phyloP scores from a whole-genome alignment of 2,113 vertebrate species.

The Corythoichthys haematopterus region DNA sequence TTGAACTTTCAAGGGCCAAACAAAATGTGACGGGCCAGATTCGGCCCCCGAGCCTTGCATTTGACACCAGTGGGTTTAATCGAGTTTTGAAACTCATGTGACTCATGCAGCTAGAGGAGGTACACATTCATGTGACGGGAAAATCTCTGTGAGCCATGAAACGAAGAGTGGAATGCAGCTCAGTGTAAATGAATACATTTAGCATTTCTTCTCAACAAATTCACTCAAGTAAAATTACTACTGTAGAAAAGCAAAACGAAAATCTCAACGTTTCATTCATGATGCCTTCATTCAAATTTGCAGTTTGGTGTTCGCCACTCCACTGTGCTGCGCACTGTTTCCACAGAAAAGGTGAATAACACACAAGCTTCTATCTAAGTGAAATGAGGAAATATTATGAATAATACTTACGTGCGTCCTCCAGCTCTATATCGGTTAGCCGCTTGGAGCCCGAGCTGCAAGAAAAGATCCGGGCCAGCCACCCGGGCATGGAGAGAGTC shows the following conservation, averaged over 20 bases:
- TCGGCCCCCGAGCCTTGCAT: too few species aligned
- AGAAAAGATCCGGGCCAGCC: conserved; percentile 81
- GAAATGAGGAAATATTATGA: background rate
- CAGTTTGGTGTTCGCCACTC: conserved; percentile 95
- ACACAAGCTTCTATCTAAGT: background rate
- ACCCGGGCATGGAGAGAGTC: conserved; percentile 78
- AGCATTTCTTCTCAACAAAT: too few species aligned
- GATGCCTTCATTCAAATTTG: conserved; percentile 29
- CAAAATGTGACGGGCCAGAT: too few species aligned
- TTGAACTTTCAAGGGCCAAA: too few species aligned
- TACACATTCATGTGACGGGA: too few species aligned
- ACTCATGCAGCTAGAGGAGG: too few species aligned
- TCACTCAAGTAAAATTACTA: conserved; percentile 23
- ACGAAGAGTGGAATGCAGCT: too few species aligned
- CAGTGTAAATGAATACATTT: too few species aligned
- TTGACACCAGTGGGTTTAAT: too few species aligned
- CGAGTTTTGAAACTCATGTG: too few species aligned
- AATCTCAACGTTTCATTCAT: background rate
- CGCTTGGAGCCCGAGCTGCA: conserved; percentile 86
- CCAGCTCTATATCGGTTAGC: conserved; percentile 86
- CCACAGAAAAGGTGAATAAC: conserved; percentile 90
- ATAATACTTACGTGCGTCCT: conserved; percentile 1
- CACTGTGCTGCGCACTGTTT: conserved; percentile 93
- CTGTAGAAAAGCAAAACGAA: background rate
- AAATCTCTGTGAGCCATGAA: too few species aligned